Evolutionary conservation across 1,140 invertebrate species (phyloP), one percentile per base, ranked within the genome.

Genomic region (Drosophila mayri): DNA sequence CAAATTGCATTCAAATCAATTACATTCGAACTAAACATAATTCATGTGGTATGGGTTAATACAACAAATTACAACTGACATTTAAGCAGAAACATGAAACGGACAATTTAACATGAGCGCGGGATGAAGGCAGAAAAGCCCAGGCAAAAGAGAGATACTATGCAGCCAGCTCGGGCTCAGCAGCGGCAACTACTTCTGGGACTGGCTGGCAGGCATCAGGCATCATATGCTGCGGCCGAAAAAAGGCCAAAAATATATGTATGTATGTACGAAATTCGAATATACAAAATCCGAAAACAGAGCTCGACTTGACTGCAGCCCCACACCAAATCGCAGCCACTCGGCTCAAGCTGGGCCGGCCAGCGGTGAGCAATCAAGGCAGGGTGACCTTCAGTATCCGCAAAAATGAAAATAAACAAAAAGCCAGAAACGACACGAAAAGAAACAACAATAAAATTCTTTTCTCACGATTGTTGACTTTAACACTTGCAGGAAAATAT

Each of bases 381-480:
- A 66, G 55, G 68, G 62, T 86, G 82, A 86, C 82, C 82, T 86
- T 86, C 82, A 81, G 70, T 86, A 76, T 76, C 49, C 83, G 77
- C 62, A 81, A 78, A 73, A 76, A 76, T 76, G 55, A 76, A 76
- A 76, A 76, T 65, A 55, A 76, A 76, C 50, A 64, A 75, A 76
- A 71, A 37, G 68, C n/a, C 55, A n/a, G 68, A 73, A 62, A 62
- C 71, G 43, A 55, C 64, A 63, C 50, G 60, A 79, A 76, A 79
- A 76, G 73, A 55, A 70, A 85, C 82, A 85, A 90, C 85, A 90
- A 90, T 90, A 90, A 90, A 90, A 90, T 90, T 90, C 85, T 90
- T 90, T 90, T 90, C 85, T 90, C 85, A 90, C 85, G 85, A 90
- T 90, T 90, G 85, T 90, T 90, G 85, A 90, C 85, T 90, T 90